Base-by-base conservation (phyloP, 2,888 invertebrate species). In the Pachycephus smyrnensis region DNA sequence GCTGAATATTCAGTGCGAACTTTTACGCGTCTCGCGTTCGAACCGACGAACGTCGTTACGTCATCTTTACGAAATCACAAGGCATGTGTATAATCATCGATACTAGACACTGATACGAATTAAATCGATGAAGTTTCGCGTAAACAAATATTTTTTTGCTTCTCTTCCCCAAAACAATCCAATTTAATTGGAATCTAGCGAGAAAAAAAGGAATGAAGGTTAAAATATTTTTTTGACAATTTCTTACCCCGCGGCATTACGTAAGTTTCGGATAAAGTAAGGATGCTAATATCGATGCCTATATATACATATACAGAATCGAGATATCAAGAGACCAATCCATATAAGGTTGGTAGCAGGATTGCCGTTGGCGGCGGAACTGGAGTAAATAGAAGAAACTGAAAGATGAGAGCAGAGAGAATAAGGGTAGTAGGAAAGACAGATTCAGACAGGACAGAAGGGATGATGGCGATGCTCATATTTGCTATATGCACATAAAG, bases 401-500 rank as follows among this genome's bases (percentile, higher is more conserved):
- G 55, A 9, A 55, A 9, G 55, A 55, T 9, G 33, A 31, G 75
- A 75, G 23, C 32, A 36, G 37, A 77, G 74, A 11, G 31, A 75
- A 68, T 35, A 31, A 15, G 75, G 32, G 68, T 31, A 11, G 33
- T 12, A 73, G 23, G 9, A 55, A 55, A 23, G 55, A 23, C 23
- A 55, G 55, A 55, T 55, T 55, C 9, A 23, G 15, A 55, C 0
- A 23, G 55, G 15, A 55, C 23, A 0, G 9, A 55, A 30, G 69
- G 68, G 74, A 75, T 36, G 23, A 36, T 12, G 2, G 71, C 71
- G 71, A 71, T 73, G 32, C 74, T 75, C 33, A 77, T 77, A 55
- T 71, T 77, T 75, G 40, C 55, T 23, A n/a, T 75, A 37, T 77
- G 36, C 75, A 31, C 55, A 55, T 69, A 40, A 69, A 23, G 37